These are phyloP conservation scores for Trematomus loennbergii DNA, from an alignment of 2,113 vertebrate genomes.

Conservation along the genomic window DNA sequence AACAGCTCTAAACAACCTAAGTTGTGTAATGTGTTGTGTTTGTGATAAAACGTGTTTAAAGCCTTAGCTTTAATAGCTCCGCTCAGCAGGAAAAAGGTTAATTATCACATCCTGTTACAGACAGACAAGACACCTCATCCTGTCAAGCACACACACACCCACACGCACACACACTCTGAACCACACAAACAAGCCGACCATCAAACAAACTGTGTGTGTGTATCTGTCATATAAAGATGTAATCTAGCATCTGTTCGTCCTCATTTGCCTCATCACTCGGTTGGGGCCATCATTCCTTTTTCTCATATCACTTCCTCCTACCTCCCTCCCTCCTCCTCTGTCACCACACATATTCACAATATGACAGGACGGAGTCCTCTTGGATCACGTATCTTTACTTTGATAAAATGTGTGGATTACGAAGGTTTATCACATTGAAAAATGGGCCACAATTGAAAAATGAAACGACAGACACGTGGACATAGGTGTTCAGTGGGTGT, in stretches of 20 bases:
- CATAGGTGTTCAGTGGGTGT: constrained; percentile 52
- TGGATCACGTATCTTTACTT: constrained; percentile 39
- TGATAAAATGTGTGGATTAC: constrained; percentile 44
- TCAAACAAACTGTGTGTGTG: constrained; percentile 46
- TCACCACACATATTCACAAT: not conserved
- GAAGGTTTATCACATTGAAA: constrained; percentile 46
- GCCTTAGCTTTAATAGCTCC: constrained; percentile 65
- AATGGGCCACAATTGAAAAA: constrained; percentile 43
- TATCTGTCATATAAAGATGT: constrained; percentile 49
- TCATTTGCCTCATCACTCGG: constrained; percentile 55
- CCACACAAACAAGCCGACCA: constrained; percentile 53
- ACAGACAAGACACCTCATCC: constrained; percentile 70
- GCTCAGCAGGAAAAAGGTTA: constrained; percentile 83
- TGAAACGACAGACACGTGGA: constrained; percentile 60
- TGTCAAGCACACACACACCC: constrained; percentile 49
- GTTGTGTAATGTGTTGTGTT: constrained; percentile 66
- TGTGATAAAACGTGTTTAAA: constrained; percentile 49
- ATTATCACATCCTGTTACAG: constrained; percentile 79
- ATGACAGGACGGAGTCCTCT: constrained; percentile 17
- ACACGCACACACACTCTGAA: constrained; percentile 39
- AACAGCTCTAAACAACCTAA: constrained; percentile 43
- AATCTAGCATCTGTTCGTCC: constrained; percentile 67
- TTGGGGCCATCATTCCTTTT: constrained; percentile 10
- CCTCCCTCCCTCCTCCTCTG: constrained; percentile 5
- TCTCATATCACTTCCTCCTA: not conserved